phyloP scores from a whole-genome alignment of 2,797 vertebrate species.

The Microctenopoma lineatum region DNA sequence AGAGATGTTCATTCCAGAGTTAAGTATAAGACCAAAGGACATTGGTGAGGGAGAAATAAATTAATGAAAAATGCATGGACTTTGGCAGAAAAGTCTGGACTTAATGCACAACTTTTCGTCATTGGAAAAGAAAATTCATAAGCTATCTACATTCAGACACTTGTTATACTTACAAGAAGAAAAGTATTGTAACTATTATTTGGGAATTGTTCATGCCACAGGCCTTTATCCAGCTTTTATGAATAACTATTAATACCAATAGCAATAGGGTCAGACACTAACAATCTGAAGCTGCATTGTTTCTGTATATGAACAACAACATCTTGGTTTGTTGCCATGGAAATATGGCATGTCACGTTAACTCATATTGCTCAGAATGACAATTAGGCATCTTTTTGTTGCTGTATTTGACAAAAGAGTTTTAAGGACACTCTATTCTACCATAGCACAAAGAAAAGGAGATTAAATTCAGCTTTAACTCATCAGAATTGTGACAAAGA shows the following conservation, averaged over 20 bases:
- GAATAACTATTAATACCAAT: constrained; percentile 59
- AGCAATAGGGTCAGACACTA: constrained; percentile 49
- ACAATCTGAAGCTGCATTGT: constrained; percentile 45
- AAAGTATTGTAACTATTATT: constrained; percentile 27
- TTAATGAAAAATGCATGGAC: constrained; percentile 33
- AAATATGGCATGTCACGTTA: constrained; percentile 50
- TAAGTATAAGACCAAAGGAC: constrained; percentile 20
- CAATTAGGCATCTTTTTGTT: constrained; percentile 50
- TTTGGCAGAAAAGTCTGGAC: constrained; percentile 2
- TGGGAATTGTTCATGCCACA: constrained; percentile 20
- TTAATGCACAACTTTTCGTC: constrained; percentile 34
- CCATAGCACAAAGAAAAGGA: constrained; percentile 41
- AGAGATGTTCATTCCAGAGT: constrained; percentile 24
- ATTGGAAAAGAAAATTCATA: constrained; percentile 17
- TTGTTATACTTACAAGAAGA: constrained; percentile 20
- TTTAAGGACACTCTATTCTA: constrained; percentile 52
- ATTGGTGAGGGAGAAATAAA: constrained; percentile 22
- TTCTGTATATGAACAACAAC: constrained; percentile 40
- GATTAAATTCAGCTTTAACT: constrained; percentile 52
- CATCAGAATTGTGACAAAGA: constrained; percentile 29
- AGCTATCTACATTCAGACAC: background rate
- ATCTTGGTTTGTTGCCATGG: constrained; percentile 75
- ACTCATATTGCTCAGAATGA: constrained; percentile 45
- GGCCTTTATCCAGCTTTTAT: constrained; percentile 39
- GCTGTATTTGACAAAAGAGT: constrained; percentile 46